Conservation (phyloP, 2,113 vertebrate species). For the Archocentrus centrarchus region DNA sequence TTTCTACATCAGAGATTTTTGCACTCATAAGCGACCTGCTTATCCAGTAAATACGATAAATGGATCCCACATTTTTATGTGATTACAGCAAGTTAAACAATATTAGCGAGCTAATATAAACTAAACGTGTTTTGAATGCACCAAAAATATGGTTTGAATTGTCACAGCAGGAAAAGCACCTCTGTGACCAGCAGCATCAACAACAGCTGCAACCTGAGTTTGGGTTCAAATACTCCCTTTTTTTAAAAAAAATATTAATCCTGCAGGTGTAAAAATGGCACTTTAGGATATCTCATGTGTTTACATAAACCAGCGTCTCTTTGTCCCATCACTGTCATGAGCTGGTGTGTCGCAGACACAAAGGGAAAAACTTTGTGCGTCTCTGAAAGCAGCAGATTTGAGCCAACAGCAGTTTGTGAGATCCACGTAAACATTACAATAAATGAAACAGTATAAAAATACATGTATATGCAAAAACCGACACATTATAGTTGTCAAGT, state of each 20-base stretch:
- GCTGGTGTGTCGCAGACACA: too few species aligned
- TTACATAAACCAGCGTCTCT: too few species aligned
- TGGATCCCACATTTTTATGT: rapidly evolving
- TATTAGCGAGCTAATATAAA: rapidly evolving
- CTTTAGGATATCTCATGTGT: neutral
- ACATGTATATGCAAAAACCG: too few species aligned
- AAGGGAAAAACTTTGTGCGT: too few species aligned
- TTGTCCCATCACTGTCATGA: too few species aligned
- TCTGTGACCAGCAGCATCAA: neutral
- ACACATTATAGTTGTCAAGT: too few species aligned
- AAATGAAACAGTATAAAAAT: too few species aligned
- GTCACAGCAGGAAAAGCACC: rapidly evolving
- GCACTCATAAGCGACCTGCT: neutral
- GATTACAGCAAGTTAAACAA: neutral
- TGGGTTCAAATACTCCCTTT: too few species aligned
- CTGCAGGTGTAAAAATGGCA: neutral
- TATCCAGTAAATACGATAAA: neutral
- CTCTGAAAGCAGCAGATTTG: too few species aligned
- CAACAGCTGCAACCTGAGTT: neutral
- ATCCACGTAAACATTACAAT: too few species aligned
- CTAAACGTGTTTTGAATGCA: neutral
- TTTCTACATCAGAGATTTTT: neutral
- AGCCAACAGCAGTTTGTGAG: too few species aligned
- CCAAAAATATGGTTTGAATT: rapidly evolving
- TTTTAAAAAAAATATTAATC: too few species aligned